Evolutionary conservation across 1,140 invertebrate genomes (phyloP), one percentile per base, ranked within the genome.

Genomic region (Drosophila athabasca): DNA sequence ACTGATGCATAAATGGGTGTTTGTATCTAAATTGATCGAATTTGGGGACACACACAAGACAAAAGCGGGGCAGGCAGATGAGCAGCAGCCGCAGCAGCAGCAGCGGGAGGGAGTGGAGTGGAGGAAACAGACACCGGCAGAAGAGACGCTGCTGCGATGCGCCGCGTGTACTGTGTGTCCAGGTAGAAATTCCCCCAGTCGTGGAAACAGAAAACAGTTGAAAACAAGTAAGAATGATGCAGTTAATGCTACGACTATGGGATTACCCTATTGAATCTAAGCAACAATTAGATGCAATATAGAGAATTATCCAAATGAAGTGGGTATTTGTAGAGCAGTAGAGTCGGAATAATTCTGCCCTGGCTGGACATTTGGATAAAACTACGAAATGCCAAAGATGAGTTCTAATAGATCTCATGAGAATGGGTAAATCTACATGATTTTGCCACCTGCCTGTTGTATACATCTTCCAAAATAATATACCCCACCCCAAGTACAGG

Each of bases 1-100:
- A 88, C 83, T 88, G 83, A 83, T 88, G 83, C 84, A 83, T 88
- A 88, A 88, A 88, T 88, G 83, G 83, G 79, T 88, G 83, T 88
- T 88, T 88, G 83, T 88, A 88, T 88, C 83, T 88, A 88, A 88
- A 88, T 88, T 88, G 83, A 88, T 88, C 83, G 83, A 83, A 79
- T 88, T 88, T 88, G 84, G 83, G 83, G 83, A 88, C 83, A 88
- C 83, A 88, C 79, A 87, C 70, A 69, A 76, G 54, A 68, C 17
- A 53, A 68, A 61, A 65, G 35, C 46, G 68, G 58, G 62, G 57
- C 70, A 60, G 64, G 65, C 59, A 54, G 66, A 51, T 58, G 67
- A 71, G 54, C 75, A 67, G 62, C 43, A 26, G 35, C 39, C 26
- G 52, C 11, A 49, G n/a, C 24, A 26, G 24, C 43, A 26, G 35